A percentile compares a stretch with the other conserved stretches of the same genome.
Conservation (phyloP, 2,888 invertebrate genomes). For the Maniola hyperantus region DNA sequence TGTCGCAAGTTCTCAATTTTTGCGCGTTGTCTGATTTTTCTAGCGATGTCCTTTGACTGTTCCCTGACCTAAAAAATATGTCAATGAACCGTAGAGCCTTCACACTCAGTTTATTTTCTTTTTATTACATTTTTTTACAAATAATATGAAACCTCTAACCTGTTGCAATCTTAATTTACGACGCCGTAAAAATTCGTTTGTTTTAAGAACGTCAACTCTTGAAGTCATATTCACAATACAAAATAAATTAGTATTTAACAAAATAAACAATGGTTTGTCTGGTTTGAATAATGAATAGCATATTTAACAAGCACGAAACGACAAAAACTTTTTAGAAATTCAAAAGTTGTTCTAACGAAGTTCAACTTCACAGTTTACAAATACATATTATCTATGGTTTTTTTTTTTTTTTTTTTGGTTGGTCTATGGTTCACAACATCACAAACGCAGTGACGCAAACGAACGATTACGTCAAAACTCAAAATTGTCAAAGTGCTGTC, state of each 20-base stretch:
- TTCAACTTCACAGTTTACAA: too few species aligned
- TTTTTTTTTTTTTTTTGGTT: too few species aligned
- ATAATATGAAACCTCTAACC: conserved; percentile 55
- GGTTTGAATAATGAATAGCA: background rate
- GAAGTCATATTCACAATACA: conserved; percentile 60
- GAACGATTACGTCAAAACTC: too few species aligned
- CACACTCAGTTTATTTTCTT: conserved; percentile 6
- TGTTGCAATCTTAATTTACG: conserved; percentile 76
- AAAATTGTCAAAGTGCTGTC: too few species aligned
- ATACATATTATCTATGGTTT: too few species aligned
- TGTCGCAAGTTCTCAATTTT: conserved; percentile 67
- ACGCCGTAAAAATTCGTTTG: conserved; percentile 75
- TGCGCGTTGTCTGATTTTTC: conserved; percentile 72
- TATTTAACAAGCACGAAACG: background rate
- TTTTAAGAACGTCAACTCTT: conserved; percentile 66
- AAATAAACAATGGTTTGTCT: background rate
- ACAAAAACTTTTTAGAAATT: conserved; percentile 9
- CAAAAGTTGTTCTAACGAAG: too few species aligned
- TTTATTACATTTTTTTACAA: conserved; percentile 32
- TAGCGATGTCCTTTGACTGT: conserved; percentile 78
- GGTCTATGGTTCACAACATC: too few species aligned
- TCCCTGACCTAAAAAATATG: conserved; percentile 72
- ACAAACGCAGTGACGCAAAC: too few species aligned
- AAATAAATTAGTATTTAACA: background rate
- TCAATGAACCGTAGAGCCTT: conserved; percentile 10